Base-by-base conservation (phyloP, 2,888 invertebrate genomes). In the Eupithecia exiguata region DNA sequence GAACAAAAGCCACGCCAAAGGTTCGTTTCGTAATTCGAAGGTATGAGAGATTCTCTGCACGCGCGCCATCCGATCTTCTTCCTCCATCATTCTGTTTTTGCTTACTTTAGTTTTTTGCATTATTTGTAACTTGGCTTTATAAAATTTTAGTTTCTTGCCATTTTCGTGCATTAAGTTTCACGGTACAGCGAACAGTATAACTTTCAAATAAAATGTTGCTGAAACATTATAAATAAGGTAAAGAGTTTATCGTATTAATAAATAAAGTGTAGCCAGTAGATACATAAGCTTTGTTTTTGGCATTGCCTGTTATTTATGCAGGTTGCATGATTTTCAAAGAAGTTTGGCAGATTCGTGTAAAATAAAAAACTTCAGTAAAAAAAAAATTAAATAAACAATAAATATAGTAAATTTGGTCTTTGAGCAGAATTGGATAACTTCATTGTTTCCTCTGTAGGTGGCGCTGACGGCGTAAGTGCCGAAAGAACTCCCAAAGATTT, bases 1-100 rank as follows among this genome's bases (percentile, higher is more conserved):
- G 72, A 43, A 68, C 71, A 70, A 77, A 76, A 71, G 80, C 78
- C 75, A 79, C 82, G 82, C 83, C 83, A 84, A 85, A 83, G 82
- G 79, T 36, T 38, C 38, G 38, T 77, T 36, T 38, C 38, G 38
- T 77, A 76, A 72, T 68, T 81, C 77, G 74, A 79, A 79, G 74
- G 81, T 82, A 81, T 79, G 76, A 75, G 80, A 80, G 81, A 88
- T 88, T 88, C 89, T 79, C 71, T 77, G 83, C 86, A 84, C 87
- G 86, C 85, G 81, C 77, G 83, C 78, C 83, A 82, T 75, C 80
- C 82, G 81, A 83, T 81, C 80, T 77, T 63, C 77, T 78, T 81
- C 78, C 65, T 70, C 38, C 36, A 65, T 74, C 61, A 70, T 72
- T 61, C 58, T 49, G 38, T 72, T 75, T 76, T 77, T 77, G 66